A percentile compares a stretch with the other conserved stretches of the same genome.
Conservation (phyloP, 1,140 invertebrate genomes). For the Neodiprion lecontei region DNA sequence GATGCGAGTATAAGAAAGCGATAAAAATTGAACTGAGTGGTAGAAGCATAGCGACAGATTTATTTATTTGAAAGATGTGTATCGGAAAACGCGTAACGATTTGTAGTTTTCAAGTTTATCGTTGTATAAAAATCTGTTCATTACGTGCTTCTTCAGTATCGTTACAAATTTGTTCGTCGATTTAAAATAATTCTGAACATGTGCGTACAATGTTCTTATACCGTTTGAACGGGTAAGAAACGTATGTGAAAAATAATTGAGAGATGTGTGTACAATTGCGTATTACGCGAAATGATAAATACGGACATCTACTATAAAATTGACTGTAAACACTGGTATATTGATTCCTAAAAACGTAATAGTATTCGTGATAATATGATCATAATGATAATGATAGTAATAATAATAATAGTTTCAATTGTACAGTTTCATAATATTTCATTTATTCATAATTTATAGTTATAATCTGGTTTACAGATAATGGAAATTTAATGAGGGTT, state of each 20-base stretch:
- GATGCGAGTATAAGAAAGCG: no score
- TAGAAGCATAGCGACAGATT: no score
- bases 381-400: conserved; percentile 46
- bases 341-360: conserved; percentile 55
- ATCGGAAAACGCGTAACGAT: no score
- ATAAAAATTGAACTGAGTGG: no score
- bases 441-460: conserved; percentile 6
- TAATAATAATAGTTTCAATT: conserved; percentile 47
- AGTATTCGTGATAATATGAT: conserved; percentile 40
- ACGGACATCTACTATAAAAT: background rate
- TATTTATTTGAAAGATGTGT: no score
- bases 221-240: background rate
- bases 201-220: background rate
- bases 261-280: no score
- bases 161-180: no score
- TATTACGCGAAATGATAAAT: background rate
- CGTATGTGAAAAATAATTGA: background rate
- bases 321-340: conserved; percentile 57
- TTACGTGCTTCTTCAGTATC: no score
- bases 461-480: background rate
- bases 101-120: no score
- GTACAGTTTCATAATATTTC: conserved; percentile 41
- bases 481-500: background rate
- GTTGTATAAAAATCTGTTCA: no score
- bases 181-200: no score